Percentiles rank a stretch among this genome's conserved stretches.
These are phyloP conservation scores for Solea senegalensis DNA, from an alignment of 2,113 vertebrate species.

Conservation along the genomic window DNA sequence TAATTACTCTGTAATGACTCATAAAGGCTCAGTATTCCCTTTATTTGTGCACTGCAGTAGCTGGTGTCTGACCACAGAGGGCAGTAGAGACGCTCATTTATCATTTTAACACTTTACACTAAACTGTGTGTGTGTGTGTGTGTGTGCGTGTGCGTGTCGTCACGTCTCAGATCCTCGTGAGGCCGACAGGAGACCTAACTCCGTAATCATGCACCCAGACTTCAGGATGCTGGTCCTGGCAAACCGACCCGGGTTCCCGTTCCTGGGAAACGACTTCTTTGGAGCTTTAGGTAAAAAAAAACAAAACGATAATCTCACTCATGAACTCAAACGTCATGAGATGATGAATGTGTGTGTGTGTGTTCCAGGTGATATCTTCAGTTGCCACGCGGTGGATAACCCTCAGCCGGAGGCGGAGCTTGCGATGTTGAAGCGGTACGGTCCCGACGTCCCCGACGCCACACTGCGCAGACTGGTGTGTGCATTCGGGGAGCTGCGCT, in stretches of 20 bases:
- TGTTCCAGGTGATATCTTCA: constrained; percentile 92
- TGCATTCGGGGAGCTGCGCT: constrained; percentile 94
- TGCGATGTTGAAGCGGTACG: constrained; percentile 93
- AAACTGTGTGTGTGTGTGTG: too few relatives aligned
- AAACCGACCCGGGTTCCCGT: constrained; percentile 97
- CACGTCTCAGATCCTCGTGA: constrained; percentile 78
- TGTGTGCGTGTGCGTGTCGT: too few relatives aligned
- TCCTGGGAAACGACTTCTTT: constrained; percentile 98
- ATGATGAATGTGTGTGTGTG: too few relatives aligned
- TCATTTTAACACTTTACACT: too few relatives aligned
- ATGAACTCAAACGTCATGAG: too few relatives aligned
- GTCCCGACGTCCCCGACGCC: constrained; percentile 87
- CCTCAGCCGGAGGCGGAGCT: constrained; percentile 92
- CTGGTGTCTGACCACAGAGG: too few relatives aligned
- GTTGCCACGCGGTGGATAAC: constrained; percentile 98
- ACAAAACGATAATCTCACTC: too few relatives aligned
- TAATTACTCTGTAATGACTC: too few relatives aligned
- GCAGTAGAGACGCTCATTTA: too few relatives aligned
- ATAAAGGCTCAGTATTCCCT: too few relatives aligned
- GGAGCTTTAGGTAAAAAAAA: constrained; percentile 88
- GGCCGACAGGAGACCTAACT: constrained; percentile 81
- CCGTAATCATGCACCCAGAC: constrained; percentile 92
- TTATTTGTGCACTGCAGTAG: too few relatives aligned
- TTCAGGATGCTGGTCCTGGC: constrained; percentile 97
- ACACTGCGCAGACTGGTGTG: constrained; percentile 91